These are phyloP conservation scores for Leucopternis melanops DNA, from an alignment of 2,113 vertebrate genomes.

Conservation along the genomic window DNA sequence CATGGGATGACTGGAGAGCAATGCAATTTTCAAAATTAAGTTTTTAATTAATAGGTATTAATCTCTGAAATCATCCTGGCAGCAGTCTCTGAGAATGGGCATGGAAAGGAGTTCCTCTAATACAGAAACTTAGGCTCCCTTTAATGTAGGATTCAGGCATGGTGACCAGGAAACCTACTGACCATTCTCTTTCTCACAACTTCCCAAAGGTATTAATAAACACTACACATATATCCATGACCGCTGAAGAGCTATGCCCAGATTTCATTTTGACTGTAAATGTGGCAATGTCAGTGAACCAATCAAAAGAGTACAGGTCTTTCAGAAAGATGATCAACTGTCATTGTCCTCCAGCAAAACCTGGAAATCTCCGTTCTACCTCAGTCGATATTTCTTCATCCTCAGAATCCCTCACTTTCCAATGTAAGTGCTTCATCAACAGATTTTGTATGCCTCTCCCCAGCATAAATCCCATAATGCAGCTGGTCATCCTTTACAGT, in stretches of 20 bases:
- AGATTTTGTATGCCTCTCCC: constrained; percentile 54
- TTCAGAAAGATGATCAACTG: background rate
- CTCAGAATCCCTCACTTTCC: background rate
- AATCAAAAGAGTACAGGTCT: background rate
- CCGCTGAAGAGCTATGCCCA: background rate
- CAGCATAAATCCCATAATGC: constrained; percentile 72
- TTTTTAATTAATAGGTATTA: background rate
- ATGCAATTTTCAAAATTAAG: background rate
- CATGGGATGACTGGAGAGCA: background rate
- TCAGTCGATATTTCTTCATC: background rate
- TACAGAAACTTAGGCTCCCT: background rate
- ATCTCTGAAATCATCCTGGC: background rate
- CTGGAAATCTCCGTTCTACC: background rate
- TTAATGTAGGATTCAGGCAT: background rate
- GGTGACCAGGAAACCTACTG: background rate
- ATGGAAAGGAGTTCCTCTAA: background rate
- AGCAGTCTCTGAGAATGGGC: background rate
- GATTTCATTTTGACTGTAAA: background rate
- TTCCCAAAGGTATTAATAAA: background rate
- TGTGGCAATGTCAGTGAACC: background rate
- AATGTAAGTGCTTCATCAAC: constrained; percentile 5
- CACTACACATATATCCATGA: background rate
- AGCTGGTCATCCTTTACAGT: constrained; percentile 76
- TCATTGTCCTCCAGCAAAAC: background rate
- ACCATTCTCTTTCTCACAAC: background rate